A percentile compares a stretch with the other conserved stretches of the same genome.
Evolutionary conservation across 2,888 invertebrate species (phyloP).

Genomic region (Eupithecia exiguata): DNA sequence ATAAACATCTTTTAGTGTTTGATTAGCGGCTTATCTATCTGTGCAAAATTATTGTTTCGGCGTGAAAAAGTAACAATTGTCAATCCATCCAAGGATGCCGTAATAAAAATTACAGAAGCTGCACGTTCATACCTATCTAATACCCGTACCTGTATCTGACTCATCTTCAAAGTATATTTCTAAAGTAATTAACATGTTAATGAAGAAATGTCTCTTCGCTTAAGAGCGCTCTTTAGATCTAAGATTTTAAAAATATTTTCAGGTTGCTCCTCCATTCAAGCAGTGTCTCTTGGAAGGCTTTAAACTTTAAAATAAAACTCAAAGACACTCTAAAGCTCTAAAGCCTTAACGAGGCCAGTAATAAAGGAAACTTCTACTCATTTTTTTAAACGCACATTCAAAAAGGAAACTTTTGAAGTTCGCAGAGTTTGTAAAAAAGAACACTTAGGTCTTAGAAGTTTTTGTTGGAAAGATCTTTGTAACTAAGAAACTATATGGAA

Average conservation of each 20-base stretch:
- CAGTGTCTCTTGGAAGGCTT: constrained; percentile 16
- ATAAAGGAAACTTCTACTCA: constrained; percentile 42
- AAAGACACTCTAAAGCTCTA: constrained; percentile 28
- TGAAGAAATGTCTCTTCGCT: not conserved
- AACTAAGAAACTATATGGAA: constrained; percentile 16
- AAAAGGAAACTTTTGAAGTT: constrained; percentile 35
- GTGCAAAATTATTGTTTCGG: no score
- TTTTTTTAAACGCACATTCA: constrained; percentile 44
- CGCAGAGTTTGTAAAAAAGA: constrained; percentile 24
- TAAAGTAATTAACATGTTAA: not conserved
- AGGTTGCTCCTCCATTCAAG: constrained; percentile 8
- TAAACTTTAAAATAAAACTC: constrained; percentile 28
- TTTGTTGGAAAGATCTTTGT: constrained; percentile 27
- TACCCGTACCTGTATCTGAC: not conserved
- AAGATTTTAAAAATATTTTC: not conserved
- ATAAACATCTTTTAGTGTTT: no score
- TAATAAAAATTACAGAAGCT: not conserved
- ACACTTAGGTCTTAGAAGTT: constrained; percentile 21
- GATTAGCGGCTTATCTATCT: no score
- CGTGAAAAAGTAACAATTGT: no score
- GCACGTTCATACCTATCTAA: not conserved
- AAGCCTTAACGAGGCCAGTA: constrained; percentile 41
- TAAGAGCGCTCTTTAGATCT: not conserved
- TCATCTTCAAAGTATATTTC: not conserved
- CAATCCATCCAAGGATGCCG: not conserved